Conservation (phyloP, 2,797 vertebrate species). For the Gymnoscopelus braueri region DNA sequence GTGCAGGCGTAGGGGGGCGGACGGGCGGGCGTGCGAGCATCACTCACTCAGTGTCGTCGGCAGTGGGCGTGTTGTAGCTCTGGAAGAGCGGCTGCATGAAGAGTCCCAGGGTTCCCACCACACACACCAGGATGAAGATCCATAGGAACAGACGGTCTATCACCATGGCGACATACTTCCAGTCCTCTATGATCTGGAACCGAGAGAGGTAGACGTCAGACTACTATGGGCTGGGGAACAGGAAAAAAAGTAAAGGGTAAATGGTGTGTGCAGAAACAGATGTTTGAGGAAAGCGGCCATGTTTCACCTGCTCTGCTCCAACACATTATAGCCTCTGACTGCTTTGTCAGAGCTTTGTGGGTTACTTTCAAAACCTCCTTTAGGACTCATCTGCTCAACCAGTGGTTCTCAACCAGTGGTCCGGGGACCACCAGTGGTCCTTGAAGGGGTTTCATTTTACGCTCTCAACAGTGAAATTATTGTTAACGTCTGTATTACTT, state of each 20-base stretch:
- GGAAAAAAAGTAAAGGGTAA: not conserved
- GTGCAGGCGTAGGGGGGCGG: slow-evolving; percentile 7
- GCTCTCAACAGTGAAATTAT: too few relatives aligned
- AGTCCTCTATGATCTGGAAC: slow-evolving; percentile 84
- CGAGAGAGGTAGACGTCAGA: slow-evolving; percentile 14
- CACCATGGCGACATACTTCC: slow-evolving; percentile 88
- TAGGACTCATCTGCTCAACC: too few relatives aligned
- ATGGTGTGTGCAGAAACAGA: not conserved
- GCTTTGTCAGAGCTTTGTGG: too few relatives aligned
- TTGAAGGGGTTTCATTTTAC: too few relatives aligned
- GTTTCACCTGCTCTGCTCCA: not conserved
- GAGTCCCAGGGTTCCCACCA: slow-evolving; percentile 83
- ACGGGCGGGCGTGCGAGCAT: slow-evolving; percentile 5
- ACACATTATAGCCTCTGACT: too few relatives aligned
- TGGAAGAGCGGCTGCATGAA: slow-evolving; percentile 87
- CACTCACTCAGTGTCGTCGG: slow-evolving; percentile 76
- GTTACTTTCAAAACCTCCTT: too few relatives aligned
- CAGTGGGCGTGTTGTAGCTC: slow-evolving; percentile 79
- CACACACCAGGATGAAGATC: slow-evolving; percentile 86
- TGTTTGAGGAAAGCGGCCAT: not conserved
- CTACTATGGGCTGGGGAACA: not conserved
- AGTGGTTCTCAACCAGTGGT: too few relatives aligned
- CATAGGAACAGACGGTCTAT: slow-evolving; percentile 87
- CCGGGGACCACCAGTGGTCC: too few relatives aligned
- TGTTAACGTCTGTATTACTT: too few relatives aligned